Base-by-base conservation (phyloP, 2,888 invertebrate genomes). In the Eledona agricola region DNA sequence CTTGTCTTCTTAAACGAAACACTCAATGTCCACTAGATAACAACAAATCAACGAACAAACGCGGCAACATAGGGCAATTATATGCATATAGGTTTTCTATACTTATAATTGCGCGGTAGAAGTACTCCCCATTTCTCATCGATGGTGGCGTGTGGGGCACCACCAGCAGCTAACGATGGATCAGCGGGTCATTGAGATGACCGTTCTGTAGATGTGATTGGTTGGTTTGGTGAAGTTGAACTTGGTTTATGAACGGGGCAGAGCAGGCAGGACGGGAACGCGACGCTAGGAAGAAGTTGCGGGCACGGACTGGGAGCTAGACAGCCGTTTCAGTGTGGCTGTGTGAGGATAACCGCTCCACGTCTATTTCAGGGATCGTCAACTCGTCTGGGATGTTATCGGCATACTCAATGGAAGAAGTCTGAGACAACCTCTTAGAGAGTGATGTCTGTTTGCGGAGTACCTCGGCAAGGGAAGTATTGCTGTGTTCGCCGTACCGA, bases 251-350 rank as follows among this genome's bases (percentile, higher is more conserved):
- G 26, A 43, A 26, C 51, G 59, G 59, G 58, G 55, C 38, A 60
- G 62, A 62, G 58, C 60, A 62, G 62, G 62, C 42, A 49, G 58
- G 63, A 63, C 58, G 55, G 64, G 62, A 49, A 40, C 54, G 51
- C 54, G 51, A 46, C 55, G 50, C 52, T 45, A 57, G 51, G 54
- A 55, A 53, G 60, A 51, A 60, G 55, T 54, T 53, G 59, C 63
- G 40, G 53, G 55, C 57, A 60, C 63, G 37, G 49, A 62, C 59
- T 59, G 63, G 66, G 69, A 74, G 73, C 76, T 92, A 93, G 78
- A 93, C 93, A 77, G 93, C 93, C 70, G 93, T 93, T 83, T 94
- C 93, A 72, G 93, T 94, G 83, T 94, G 93, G 81, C 90, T 91
- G 83, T 93, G 92, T 72, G 90, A 90, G 74, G 93, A 93, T 71